Evolutionary conservation across 2,888 invertebrate genomes (phyloP), one percentile per base, ranked within the genome.

Genomic region (Cryptocheilus praepositus): DNA sequence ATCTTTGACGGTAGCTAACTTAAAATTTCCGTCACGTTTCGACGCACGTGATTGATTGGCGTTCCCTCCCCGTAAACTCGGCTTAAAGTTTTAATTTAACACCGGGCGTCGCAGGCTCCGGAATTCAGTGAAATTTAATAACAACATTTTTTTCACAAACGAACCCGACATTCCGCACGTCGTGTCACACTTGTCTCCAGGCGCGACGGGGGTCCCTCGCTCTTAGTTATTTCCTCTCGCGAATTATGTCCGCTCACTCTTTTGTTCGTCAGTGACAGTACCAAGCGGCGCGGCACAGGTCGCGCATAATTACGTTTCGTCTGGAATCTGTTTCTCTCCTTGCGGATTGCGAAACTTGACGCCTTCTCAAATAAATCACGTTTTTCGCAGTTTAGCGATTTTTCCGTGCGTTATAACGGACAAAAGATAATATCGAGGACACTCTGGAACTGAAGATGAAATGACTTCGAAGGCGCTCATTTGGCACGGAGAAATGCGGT

Each of bases 11-110:
- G 56, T 54, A 62, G 51, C 51, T 18, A 49, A 54, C 62, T 62
- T 62, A 62, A 69, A 68, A 73, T 72, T 72, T 73, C 65, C 25
- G 18, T 22, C 53, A 59, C 59, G 61, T 53, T 62, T 65, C 60
- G 60, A 11, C 46, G 60, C 60, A 13, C 52, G 53, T 64, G 64
- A 73, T 68, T 64, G 72, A 73, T 73, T 68, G 68, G 63, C 68
- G 13, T 11, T 36, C 36, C 44, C 67, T 61, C 58, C 61, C 67
- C 61, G 64, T 59, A 51, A 64, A 71, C 64, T 67, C 45, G 61
- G 46, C 56, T 22, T 44, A 18, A 61, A 67, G 57, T 65, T 61
- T 72, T 62, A 65, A 63, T 72, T 73, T 62, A 43, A 63, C 36
- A 36, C 36, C 36, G 36, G 54, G 15, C 53, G 61, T 43, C 45